Evolutionary conservation across 2,797 vertebrate genomes (phyloP).

Genomic region (Neostethus bicornis): DNA sequence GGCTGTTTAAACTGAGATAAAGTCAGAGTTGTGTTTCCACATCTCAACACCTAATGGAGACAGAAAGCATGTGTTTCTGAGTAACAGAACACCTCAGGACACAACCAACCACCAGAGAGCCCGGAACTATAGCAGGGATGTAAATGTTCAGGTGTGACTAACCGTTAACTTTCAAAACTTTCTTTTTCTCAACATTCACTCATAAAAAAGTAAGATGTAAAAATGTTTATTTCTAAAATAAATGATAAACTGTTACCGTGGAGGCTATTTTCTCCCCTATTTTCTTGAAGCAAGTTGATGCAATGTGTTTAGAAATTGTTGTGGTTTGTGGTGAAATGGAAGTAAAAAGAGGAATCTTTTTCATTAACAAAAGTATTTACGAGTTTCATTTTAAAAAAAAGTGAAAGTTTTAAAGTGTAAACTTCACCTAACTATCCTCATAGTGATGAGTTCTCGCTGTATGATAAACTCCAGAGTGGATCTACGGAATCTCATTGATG

Average conservation of each 20-base stretch:
- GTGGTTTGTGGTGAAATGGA: background rate
- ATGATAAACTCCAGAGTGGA: background rate
- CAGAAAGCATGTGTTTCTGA: constrained; percentile 29
- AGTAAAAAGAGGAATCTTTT: background rate
- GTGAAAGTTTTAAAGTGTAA: background rate
- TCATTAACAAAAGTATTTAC: background rate
- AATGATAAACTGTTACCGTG: background rate
- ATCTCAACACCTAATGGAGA: constrained; percentile 59
- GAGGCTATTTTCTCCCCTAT: too few relatives aligned
- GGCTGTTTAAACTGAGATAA: constrained; percentile 79
- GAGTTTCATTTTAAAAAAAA: background rate
- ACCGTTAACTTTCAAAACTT: constrained; percentile 5
- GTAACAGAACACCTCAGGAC: constrained; percentile 20
- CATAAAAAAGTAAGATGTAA: too few relatives aligned
- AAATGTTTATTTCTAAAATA: constrained; percentile 5
- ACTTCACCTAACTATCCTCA: too few relatives aligned
- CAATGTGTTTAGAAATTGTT: background rate
- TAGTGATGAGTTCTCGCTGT: background rate
- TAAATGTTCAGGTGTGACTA: constrained; percentile 2
- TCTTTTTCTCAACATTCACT: too few relatives aligned
- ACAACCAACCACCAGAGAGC: background rate
- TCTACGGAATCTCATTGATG: too few relatives aligned
- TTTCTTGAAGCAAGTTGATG: background rate
- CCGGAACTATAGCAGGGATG: background rate
- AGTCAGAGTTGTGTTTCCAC: constrained; percentile 69